Evolutionary conservation across 2,797 vertebrate species (phyloP).

Genomic region (Euphonia xanthogaster): DNA sequence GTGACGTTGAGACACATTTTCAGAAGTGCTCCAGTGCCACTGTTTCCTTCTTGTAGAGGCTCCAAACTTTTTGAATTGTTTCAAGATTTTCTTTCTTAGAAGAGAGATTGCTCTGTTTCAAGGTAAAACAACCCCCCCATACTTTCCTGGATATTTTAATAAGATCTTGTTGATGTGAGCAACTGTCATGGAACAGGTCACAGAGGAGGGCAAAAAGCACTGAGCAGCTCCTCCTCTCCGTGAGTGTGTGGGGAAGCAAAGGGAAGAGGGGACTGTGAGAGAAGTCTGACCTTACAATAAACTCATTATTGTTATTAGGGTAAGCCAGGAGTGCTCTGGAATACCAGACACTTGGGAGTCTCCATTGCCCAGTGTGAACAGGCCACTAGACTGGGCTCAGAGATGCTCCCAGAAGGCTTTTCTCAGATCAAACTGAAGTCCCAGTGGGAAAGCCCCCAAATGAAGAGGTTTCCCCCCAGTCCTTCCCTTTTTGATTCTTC

Average conservation of each 20-base stretch:
- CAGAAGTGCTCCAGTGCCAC: neutral
- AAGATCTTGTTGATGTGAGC: neutral
- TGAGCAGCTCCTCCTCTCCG: fast-evolving
- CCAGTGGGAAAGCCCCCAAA: neutral
- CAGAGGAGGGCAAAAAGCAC: neutral
- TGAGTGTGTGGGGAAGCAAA: neutral
- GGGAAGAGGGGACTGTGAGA: neutral
- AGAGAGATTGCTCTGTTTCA: neutral
- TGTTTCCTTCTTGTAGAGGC: neutral
- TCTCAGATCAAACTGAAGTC: neutral
- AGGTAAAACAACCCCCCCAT: neutral
- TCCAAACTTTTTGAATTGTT: neutral
- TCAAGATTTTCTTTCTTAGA: neutral
- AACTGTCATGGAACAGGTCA: neutral
- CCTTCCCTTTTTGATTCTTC: neutral
- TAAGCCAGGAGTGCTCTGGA: neutral
- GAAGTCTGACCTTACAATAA: neutral
- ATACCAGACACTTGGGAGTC: fast-evolving
- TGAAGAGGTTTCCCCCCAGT: neutral
- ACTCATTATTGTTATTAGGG: neutral
- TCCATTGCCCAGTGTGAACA: neutral
- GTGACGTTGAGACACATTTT: neutral
- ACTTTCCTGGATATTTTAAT: neutral
- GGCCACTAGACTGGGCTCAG: neutral
- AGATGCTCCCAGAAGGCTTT: neutral